Evolutionary conservation across 2,113 vertebrate genomes (phyloP).

Genomic region (Chrysemys picta): DNA sequence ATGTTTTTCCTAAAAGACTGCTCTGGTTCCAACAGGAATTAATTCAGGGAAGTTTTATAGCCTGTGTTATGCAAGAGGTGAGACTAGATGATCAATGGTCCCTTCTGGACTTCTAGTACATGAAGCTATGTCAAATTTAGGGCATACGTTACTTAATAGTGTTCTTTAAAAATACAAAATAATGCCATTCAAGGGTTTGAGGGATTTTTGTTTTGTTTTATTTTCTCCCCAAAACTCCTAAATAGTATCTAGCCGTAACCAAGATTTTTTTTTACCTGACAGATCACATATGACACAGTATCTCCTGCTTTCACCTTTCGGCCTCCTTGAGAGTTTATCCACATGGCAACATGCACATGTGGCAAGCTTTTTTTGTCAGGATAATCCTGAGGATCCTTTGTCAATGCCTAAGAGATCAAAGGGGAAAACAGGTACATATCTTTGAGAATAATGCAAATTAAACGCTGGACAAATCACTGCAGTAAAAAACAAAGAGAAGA

Average conservation of each 20-base stretch:
- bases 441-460: not conserved
- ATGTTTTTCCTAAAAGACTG: not conserved
- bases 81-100: not conserved
- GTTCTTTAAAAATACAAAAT: not conserved
- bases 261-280: conserved; percentile 88
- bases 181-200: not conserved
- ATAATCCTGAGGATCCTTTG: conserved; percentile 98
- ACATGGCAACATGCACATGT: conserved; percentile 97
- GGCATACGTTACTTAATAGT: not conserved
- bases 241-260: not conserved
- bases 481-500: not conserved
- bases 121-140: not conserved
- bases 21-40: not conserved
- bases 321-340: conserved; percentile 97
- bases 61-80: not conserved
- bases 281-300: conserved; percentile 95
- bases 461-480: not conserved
- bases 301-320: conserved; percentile 94
- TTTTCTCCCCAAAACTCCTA: not conserved
- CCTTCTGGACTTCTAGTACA: not conserved
- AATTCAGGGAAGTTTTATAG: not conserved
- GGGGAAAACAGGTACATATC: conserved; percentile 2
- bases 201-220: not conserved
- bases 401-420: conserved; percentile 86
- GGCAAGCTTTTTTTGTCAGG: conserved; percentile 96